phyloP scores from a whole-genome alignment of 2,797 vertebrate species.

The Eremophila alpestris region DNA sequence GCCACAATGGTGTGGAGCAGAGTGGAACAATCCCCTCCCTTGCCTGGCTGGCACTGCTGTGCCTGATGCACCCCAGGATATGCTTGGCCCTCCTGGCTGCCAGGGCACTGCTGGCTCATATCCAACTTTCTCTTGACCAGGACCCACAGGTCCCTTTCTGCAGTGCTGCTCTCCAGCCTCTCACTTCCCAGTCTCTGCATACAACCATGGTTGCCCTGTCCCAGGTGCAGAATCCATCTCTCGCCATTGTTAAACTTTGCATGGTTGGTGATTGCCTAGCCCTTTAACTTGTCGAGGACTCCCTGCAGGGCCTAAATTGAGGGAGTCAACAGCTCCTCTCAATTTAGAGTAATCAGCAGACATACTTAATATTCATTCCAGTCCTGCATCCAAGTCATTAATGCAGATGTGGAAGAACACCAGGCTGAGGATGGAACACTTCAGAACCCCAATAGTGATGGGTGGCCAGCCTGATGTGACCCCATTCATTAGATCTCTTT shows the following conservation, averaged over 20 bases:
- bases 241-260: background rate
- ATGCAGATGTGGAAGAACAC: background rate
- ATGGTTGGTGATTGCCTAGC: background rate
- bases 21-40: fast-evolving
- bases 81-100: fast-evolving
- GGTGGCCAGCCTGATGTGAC: background rate
- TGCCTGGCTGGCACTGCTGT: fast-evolving
- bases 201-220: background rate
- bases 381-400: background rate
- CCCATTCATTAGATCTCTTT: background rate
- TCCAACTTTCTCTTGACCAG: fast-evolving
- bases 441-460: background rate
- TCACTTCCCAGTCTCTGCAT: background rate
- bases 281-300: background rate
- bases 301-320: background rate
- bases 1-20: background rate
- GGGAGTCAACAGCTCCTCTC: background rate
- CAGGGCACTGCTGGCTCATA: background rate
- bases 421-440: background rate
- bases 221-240: background rate
- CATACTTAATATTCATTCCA: background rate
- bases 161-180: background rate
- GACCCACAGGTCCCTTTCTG: background rate
- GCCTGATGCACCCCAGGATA: background rate
- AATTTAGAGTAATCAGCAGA: background rate